These are phyloP conservation scores for Unio delphinus DNA, from an alignment of 2,888 invertebrate species.

Conservation along the genomic window DNA sequence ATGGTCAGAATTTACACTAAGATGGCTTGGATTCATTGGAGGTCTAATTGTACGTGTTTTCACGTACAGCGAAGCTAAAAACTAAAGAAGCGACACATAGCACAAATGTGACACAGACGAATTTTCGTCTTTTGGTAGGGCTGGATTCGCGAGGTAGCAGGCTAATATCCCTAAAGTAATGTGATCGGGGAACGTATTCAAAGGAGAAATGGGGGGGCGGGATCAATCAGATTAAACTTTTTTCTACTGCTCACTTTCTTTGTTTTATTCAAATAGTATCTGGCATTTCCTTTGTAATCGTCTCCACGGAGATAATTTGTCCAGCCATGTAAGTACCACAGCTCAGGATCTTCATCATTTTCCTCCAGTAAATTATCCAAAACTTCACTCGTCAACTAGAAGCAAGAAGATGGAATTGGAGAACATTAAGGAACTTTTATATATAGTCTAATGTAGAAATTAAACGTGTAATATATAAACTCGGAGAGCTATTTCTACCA, in stretches of 20 bases:
- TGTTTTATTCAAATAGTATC: slow-evolving; percentile 69
- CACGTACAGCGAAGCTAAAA: no score
- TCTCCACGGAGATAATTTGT: slow-evolving; percentile 69
- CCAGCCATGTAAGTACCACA: slow-evolving; percentile 73
- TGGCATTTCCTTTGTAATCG: slow-evolving; percentile 69
- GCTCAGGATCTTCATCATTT: slow-evolving; percentile 71
- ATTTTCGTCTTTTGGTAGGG: no score
- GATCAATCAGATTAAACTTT: no score
- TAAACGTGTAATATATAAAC: not conserved
- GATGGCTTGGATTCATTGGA: no score
- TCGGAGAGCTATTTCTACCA: not conserved
- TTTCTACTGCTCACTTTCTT: slow-evolving; percentile 55
- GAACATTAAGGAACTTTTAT: not conserved
- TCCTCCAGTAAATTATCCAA: slow-evolving; percentile 72
- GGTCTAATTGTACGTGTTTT: no score
- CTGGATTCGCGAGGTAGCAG: no score
- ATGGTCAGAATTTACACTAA: no score
- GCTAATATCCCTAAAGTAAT: no score
- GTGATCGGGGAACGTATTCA: no score
- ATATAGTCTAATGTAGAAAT: not conserved
- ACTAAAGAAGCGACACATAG: no score
- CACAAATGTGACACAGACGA: no score
- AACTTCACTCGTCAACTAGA: slow-evolving; percentile 68
- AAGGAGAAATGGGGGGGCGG: no score
- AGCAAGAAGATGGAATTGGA: not conserved